These are phyloP conservation scores for Phataginus tricuspis DNA, from an alignment of 2,797 vertebrate genomes.

Conservation along the genomic window DNA sequence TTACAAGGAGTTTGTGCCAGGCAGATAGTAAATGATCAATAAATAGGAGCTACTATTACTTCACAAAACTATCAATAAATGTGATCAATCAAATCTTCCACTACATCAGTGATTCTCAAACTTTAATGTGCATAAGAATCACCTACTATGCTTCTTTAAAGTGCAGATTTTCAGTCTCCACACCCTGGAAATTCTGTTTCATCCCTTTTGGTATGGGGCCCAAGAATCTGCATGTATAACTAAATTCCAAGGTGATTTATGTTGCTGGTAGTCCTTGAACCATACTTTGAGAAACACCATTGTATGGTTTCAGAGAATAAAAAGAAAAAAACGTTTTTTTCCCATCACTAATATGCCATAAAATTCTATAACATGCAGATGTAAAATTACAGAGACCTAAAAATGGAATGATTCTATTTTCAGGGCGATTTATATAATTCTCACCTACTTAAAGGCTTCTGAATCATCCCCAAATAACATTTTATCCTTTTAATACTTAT, in stretches of 20 bases:
- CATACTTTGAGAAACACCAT: background rate
- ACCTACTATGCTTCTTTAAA: background rate
- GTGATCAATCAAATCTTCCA: background rate
- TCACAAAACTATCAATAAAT: background rate
- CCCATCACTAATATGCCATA: background rate
- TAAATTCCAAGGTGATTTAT: conserved; percentile 5
- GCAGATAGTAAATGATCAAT: background rate
- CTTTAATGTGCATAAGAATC: background rate
- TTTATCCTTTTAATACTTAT: background rate
- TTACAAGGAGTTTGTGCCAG: background rate
- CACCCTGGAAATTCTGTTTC: conserved; percentile 2
- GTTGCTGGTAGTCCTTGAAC: background rate
- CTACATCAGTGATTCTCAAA: conserved; percentile 8
- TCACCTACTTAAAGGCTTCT: background rate
- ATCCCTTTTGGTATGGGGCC: background rate
- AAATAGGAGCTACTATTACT: background rate
- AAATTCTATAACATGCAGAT: background rate
- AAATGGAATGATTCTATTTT: conserved; percentile 34
- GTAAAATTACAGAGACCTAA: background rate
- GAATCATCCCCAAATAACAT: background rate
- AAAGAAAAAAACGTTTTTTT: background rate
- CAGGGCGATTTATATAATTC: background rate
- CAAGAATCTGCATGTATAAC: background rate
- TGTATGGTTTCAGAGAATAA: background rate
- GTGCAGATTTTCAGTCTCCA: background rate